Base-by-base conservation (phyloP, 2,113 vertebrate species). In the Phaethon lepturus region DNA sequence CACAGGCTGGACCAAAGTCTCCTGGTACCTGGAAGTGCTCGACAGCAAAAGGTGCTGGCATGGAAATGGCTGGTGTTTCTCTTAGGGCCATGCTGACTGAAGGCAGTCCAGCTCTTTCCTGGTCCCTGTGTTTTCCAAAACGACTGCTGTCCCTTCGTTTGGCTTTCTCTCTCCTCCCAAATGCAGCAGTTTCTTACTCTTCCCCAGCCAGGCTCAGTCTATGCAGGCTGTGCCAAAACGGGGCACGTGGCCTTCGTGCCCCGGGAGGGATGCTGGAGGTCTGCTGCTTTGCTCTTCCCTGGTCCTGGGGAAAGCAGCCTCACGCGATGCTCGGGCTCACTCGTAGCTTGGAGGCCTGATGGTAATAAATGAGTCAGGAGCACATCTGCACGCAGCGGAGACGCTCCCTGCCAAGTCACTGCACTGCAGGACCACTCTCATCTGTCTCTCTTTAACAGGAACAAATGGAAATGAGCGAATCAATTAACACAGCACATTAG, bases 391-490 rank as follows among this genome's bases (percentile, higher is more conserved):
- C 98, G 55, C 98, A 98, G 98, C 93, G 53, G 97, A 98, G 97
- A 96, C 97, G 98, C 98, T 97, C 95, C 96, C 98, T 98, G 99
- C 98, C 98, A 99, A 98, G 98, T 78, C 90, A 4, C 96, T 98
- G 99, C 99, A 97, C 99, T 97, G 99, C 99, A 99, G 99, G 98
- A 98, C 98, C 98, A 98, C 98, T 98, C 98, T 98, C 98, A 98
- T 98, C 98, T 98, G 98, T 98, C 98, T 98, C 98, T 98, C 99
- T 98, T 99, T 99, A 98, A 98, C 98, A 98, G 98, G 98, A 98
- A 98, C 99, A 99, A 99, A 99, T 99, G 99, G 99, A 98, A 98
- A 99, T 98, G 98, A 99, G 98, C 93, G 98, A 99, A 99, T 99
- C 99, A 99, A 99, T 99, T 99, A 99, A 98, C 98, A 98, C 98